Conservation (phyloP, 1,140 invertebrate species). For the Temnothorax longispinosus region DNA sequence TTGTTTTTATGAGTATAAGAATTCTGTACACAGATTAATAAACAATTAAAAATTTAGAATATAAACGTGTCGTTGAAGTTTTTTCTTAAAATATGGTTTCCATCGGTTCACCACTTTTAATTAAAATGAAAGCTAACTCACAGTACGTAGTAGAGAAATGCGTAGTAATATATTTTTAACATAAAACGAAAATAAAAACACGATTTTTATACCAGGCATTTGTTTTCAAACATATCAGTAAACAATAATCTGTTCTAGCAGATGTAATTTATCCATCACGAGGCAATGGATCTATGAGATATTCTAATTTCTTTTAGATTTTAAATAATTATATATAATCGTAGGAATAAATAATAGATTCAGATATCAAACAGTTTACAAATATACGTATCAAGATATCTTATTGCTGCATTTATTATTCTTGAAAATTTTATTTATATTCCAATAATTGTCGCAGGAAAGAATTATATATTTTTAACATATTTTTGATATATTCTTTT, state of each 20-base stretch:
- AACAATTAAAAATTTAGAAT: constrained; percentile 47
- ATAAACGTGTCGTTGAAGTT: not conserved
- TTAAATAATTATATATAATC: not conserved
- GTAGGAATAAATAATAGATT: not conserved
- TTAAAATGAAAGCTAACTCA: not conserved
- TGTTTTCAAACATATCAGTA: no score
- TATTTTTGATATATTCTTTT: not conserved
- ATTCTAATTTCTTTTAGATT: no score
- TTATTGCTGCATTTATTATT: not conserved
- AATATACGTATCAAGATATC: not conserved
- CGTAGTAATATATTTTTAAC: no score
- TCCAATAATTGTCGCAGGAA: not conserved
- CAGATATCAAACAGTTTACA: not conserved
- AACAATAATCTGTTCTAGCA: no score
- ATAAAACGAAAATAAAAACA: no score
- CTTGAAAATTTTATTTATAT: not conserved
- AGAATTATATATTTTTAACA: not conserved
- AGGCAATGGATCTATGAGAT: no score
- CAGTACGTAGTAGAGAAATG: no score
- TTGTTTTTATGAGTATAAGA: constrained; percentile 51
- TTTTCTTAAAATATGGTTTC: not conserved
- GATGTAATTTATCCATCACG: no score
- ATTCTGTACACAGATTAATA: constrained; percentile 60
- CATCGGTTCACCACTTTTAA: not conserved
- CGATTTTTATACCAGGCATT: no score